Evolutionary conservation across 2,113 vertebrate species (phyloP).

Genomic region (Eidolon helvum): DNA sequence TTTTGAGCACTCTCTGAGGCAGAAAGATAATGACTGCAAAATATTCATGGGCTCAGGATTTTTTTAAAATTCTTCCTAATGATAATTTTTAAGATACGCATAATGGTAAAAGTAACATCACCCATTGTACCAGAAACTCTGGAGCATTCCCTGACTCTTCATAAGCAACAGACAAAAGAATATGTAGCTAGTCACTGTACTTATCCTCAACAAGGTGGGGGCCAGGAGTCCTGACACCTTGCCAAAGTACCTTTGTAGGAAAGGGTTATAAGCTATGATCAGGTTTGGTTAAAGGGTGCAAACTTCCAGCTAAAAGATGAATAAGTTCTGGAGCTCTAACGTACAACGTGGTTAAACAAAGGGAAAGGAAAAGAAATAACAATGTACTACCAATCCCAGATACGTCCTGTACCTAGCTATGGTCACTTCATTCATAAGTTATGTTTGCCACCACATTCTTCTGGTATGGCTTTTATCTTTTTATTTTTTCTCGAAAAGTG

Average conservation of each 20-base stretch:
- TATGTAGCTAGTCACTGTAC: neutral
- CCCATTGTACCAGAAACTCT: neutral
- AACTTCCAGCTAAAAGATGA: neutral
- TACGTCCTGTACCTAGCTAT: neutral
- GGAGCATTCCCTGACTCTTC: neutral
- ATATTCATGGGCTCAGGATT: neutral
- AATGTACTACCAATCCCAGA: neutral
- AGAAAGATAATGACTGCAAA: neutral
- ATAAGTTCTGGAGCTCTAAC: neutral
- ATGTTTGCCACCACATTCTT: neutral
- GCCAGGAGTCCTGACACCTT: neutral
- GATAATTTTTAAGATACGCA: neutral
- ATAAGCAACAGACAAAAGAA: neutral
- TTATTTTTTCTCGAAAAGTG: neutral
- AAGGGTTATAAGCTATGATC: neutral
- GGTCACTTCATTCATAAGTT: neutral
- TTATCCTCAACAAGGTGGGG: neutral
- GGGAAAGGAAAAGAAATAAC: neutral
- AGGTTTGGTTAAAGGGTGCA: neutral
- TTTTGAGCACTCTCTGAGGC: neutral
- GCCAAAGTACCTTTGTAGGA: neutral
- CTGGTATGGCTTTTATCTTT: neutral
- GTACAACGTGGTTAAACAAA: neutral
- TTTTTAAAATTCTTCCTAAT: neutral
- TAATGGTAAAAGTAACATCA: neutral